Evolutionary conservation across 92 coral and sea anemone species (phyloP).

Genomic region (Epizoanthus scotinus): DNA sequence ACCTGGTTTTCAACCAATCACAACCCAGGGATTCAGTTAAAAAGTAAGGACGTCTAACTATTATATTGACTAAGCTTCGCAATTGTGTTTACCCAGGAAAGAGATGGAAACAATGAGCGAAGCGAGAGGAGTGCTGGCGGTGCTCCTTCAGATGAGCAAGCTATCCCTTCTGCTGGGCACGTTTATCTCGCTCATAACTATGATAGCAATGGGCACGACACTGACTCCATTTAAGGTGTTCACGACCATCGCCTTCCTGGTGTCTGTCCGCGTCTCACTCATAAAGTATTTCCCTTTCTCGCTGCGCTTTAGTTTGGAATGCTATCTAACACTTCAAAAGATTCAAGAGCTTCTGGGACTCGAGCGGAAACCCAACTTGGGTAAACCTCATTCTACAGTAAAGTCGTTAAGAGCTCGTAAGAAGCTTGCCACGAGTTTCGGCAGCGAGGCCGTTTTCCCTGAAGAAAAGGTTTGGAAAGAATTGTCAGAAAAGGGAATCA

Average conservation of each 20-base stretch:
- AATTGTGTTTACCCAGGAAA: slow-evolving; percentile 5
- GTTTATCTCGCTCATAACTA: slow-evolving; percentile 33
- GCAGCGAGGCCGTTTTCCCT: slow-evolving; percentile 19
- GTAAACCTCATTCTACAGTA: slow-evolving; percentile 14
- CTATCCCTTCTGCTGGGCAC: slow-evolving; percentile 26
- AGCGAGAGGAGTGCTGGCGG: slow-evolving; percentile 23
- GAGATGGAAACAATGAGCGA: slow-evolving; percentile 31
- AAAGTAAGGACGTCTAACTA: background rate
- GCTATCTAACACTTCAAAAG: slow-evolving; percentile 18
- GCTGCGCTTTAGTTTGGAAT: slow-evolving; percentile 25
- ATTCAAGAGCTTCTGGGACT: slow-evolving; percentile 20
- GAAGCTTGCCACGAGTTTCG: slow-evolving; percentile 24
- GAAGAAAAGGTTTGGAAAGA: slow-evolving; percentile 16
- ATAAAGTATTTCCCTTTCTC: slow-evolving; percentile 15
- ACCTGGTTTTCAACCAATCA: no score
- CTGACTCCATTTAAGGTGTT: slow-evolving; percentile 31
- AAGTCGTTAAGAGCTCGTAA: slow-evolving; percentile 37
- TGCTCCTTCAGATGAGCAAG: slow-evolving; percentile 22
- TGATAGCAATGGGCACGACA: slow-evolving; percentile 29
- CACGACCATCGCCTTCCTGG: slow-evolving; percentile 32
- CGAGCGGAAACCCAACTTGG: slow-evolving; percentile 27
- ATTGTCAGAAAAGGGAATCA: background rate
- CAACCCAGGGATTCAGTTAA: no score
- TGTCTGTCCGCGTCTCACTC: slow-evolving; percentile 31
- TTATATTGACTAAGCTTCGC: background rate